Evolutionary conservation across 2,113 vertebrate species (phyloP).

Genomic region (Nycticorax nycticorax): DNA sequence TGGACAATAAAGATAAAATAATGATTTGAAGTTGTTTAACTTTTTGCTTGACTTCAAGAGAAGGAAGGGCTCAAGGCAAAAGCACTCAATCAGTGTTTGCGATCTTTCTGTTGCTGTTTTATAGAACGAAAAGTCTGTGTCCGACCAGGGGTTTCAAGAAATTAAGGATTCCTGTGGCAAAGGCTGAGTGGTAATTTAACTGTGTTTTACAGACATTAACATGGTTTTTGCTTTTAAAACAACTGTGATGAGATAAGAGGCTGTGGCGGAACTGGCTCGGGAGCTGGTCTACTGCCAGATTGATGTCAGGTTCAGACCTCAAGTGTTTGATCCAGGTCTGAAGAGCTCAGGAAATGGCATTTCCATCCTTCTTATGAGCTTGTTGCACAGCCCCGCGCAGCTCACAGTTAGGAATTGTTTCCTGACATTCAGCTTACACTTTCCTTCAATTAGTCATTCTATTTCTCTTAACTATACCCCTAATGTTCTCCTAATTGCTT

Average conservation of each 20-base stretch:
- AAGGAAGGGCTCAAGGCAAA: neutral
- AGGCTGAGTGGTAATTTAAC: neutral
- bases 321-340: neutral
- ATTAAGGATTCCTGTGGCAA: neutral
- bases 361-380: neutral
- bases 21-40: neutral
- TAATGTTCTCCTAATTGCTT: slow-evolving; percentile 12
- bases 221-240: neutral
- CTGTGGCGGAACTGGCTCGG: neutral
- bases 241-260: neutral
- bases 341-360: neutral
- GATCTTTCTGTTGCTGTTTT: neutral
- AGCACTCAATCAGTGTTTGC: neutral
- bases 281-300: neutral
- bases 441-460: slow-evolving; percentile 42
- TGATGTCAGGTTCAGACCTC: neutral
- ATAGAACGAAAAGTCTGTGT: neutral
- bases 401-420: slow-evolving; percentile 23
- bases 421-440: slow-evolving; percentile 34
- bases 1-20: neutral
- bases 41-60: neutral
- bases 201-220: neutral
- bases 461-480: neutral
- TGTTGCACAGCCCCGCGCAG: neutral
- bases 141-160: neutral